Conservation (phyloP, 2,888 invertebrate species). For the Apotomis turbidana region DNA sequence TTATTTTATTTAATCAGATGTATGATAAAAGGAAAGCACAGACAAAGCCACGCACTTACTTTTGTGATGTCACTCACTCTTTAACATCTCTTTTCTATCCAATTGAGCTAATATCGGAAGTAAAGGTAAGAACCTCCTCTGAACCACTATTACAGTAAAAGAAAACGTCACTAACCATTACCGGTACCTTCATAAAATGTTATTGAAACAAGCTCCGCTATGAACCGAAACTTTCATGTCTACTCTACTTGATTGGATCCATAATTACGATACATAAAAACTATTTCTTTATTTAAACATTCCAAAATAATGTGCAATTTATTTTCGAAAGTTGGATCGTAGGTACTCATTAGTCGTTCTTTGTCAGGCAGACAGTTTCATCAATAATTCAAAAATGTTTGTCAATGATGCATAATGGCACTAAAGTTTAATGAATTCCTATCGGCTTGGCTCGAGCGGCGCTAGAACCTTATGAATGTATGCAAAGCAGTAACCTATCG, state of each 20-base stretch:
- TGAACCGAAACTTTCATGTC: neutral
- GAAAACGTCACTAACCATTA: neutral
- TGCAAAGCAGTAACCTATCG: slow-evolving; percentile 45
- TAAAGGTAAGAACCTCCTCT: neutral
- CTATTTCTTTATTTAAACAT: too few species aligned
- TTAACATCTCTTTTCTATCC: neutral
- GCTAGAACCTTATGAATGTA: slow-evolving; percentile 27
- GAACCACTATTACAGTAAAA: slow-evolving; percentile 4
- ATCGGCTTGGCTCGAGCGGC: neutral
- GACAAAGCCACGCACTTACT: neutral
- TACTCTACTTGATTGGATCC: slow-evolving; percentile 2
- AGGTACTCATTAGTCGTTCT: too few species aligned
- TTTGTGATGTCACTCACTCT: neutral
- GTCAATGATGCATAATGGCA: neutral
- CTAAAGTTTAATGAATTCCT: slow-evolving; percentile 5
- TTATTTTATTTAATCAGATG: too few species aligned
- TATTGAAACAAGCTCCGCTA: neutral
- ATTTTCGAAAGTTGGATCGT: too few species aligned
- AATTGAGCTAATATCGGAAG: neutral
- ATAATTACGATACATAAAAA: too few species aligned
- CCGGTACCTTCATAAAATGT: slow-evolving; percentile 9
- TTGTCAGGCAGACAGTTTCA: too few species aligned
- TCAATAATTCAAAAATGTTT: too few species aligned
- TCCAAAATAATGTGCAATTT: too few species aligned
- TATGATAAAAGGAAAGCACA: too few species aligned